phyloP scores from a whole-genome alignment of 2,888 invertebrate genomes.

The Drosophila cracens region DNA sequence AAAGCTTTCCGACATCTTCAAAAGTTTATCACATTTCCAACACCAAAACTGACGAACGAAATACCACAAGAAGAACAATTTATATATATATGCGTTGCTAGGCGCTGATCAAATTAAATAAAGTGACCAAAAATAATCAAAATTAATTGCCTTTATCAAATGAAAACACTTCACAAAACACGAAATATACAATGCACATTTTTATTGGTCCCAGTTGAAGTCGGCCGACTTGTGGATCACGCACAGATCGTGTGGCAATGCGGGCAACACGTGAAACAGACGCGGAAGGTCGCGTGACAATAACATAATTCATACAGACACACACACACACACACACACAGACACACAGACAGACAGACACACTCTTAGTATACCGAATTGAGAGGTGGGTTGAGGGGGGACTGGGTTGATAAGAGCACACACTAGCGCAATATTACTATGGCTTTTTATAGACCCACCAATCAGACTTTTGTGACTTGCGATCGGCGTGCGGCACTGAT shows the following conservation, averaged over 20 bases:
- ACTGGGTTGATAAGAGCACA: conserved; percentile 58
- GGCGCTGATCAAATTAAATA: conserved; percentile 36
- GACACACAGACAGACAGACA: background rate
- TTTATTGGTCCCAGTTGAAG: conserved; percentile 20
- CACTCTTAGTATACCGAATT: background rate
- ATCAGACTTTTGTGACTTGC: conserved; percentile 58
- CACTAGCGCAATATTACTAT: conserved; percentile 65
- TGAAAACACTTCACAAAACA: conserved; percentile 24
- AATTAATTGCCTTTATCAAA: conserved; percentile 55
- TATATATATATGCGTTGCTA: conserved; percentile 24
- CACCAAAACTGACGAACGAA: conserved; percentile 27
- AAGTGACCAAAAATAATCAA: conserved; percentile 35
- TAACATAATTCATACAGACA: conserved; percentile 56
- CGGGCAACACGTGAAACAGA: conserved; percentile 59
- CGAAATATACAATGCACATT: conserved; percentile 30
- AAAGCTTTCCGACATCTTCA: conserved; percentile 54
- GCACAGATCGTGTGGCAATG: conserved; percentile 61
- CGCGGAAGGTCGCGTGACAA: conserved; percentile 75
- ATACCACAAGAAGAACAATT: background rate
- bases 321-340: background rate
- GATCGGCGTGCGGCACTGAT: conserved; percentile 68
- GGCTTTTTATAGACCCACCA: conserved; percentile 71
- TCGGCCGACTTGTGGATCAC: conserved; percentile 65
- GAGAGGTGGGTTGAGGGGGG: background rate
- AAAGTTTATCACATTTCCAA: conserved; percentile 61